phyloP scores from a whole-genome alignment of 2,797 vertebrate species.

The Argya squamiceps region DNA sequence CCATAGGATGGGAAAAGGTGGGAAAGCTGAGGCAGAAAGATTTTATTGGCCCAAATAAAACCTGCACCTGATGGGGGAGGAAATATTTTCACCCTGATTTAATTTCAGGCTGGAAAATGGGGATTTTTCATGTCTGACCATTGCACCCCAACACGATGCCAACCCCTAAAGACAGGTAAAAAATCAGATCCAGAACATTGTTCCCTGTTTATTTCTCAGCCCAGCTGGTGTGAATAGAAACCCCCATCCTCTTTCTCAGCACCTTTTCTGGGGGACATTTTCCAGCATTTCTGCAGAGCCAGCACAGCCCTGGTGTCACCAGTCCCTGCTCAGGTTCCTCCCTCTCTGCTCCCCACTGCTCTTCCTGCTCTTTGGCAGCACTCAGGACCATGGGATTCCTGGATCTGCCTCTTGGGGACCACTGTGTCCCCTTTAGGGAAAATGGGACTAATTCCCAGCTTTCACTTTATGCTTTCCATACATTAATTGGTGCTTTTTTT shows the following conservation, averaged over 20 bases:
- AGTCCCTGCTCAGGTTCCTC: rapidly evolving
- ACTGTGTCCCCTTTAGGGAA: not conserved
- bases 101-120: not conserved
- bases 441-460: not conserved
- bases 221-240: not conserved
- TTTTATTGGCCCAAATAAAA: not conserved
- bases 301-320: rapidly evolving
- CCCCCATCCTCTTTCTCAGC: too few species aligned
- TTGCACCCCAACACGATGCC: not conserved
- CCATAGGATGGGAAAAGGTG: rapidly evolving
- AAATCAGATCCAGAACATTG: not conserved
- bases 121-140: not conserved
- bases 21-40: not conserved
- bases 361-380: not conserved
- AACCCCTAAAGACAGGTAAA: not conserved
- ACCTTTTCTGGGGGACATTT: not conserved
- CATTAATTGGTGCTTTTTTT: not conserved
- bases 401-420: not conserved
- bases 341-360: not conserved
- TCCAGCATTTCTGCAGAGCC: not conserved
- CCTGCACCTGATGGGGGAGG: not conserved
- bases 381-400: not conserved
- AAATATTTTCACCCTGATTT: not conserved
- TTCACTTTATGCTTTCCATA: not conserved
- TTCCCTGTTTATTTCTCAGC: not conserved